phyloP scores from a whole-genome alignment of 1,140 invertebrate species.

The Homarus americanus region DNA sequence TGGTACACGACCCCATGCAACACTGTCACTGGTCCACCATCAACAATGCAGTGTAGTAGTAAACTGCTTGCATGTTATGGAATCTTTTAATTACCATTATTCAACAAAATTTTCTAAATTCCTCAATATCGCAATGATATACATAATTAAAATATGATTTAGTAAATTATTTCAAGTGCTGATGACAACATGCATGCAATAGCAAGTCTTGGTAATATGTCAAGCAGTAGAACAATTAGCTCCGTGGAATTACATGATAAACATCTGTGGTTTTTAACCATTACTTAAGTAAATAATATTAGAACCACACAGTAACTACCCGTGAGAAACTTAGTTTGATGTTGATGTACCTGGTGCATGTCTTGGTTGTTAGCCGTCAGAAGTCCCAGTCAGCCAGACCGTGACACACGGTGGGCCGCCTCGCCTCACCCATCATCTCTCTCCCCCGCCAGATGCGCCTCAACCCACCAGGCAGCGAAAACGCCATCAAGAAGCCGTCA shows the following conservation, averaged over 20 bases:
- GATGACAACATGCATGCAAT: background rate
- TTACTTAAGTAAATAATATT: background rate
- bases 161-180: background rate
- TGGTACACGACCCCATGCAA: background rate
- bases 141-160: background rate
- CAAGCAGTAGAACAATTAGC: background rate
- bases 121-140: background rate
- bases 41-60: background rate
- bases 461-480: conserved; percentile 51
- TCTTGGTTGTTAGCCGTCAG: background rate
- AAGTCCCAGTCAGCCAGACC: background rate
- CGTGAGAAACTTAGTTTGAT: background rate
- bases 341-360: background rate
- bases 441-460: conserved; percentile 42
- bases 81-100: background rate
- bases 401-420: background rate
- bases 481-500: background rate
- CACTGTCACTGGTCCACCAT: background rate
- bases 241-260: background rate
- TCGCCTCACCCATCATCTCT: conserved; percentile 2
- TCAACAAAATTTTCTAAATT: background rate
- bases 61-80: background rate
- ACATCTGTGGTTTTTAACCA: background rate
- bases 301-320: background rate
- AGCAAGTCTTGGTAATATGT: background rate